Base-by-base conservation (phyloP, 2,113 vertebrate genomes). In the Athene cunicularia region DNA sequence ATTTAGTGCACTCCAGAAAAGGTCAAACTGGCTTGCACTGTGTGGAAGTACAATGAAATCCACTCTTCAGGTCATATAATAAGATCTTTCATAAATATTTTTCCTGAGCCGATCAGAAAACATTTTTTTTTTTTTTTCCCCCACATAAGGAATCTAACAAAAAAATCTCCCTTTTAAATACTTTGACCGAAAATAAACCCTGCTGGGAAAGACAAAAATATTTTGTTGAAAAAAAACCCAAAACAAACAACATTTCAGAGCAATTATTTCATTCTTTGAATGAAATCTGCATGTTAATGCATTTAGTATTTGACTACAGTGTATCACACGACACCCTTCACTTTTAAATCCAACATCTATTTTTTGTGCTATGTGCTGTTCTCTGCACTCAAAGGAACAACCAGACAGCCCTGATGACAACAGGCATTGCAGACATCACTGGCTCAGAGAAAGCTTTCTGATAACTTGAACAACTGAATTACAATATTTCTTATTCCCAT, bases 291-390 rank as follows among this genome's bases (percentile, higher is more conserved):
- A 1, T 14, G 5, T 66, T n/a, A 72, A n/a, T 73, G 68, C 5
- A 60, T 43, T 55, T 72, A 75, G 6, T 14, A 68, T 47, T 90
- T 74, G 43, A 63, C 21, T 35, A 33, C 1, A 9, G 18, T 8
- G 0, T 14, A 30, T 58, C n/a, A 53, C 35, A 73, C 2, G 1
- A 41, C 12, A 43, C 2, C 45, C 3, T 59, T 27, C 23, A 35
- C 50, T 80, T 64, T n/a, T 32, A 62, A 80, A 50, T 28, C 32
- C 35, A 43, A 14, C 21, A 27, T 70, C 18, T 32, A 7, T 41
- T 58, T 63, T 2, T 0, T 8, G 21, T 33, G 37, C 62, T 27
- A 4, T 2, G 2, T 52, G 22, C 18, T 59, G 18, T 55, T 53
- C 52, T 86, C 21, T 67, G 12, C 4, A 2, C 19, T 45, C 9